A percentile compares a stretch with the other conserved stretches of the same genome.
Evolutionary conservation across 2,113 vertebrate genomes (phyloP).

Genomic region (Nematolebias whitei): DNA sequence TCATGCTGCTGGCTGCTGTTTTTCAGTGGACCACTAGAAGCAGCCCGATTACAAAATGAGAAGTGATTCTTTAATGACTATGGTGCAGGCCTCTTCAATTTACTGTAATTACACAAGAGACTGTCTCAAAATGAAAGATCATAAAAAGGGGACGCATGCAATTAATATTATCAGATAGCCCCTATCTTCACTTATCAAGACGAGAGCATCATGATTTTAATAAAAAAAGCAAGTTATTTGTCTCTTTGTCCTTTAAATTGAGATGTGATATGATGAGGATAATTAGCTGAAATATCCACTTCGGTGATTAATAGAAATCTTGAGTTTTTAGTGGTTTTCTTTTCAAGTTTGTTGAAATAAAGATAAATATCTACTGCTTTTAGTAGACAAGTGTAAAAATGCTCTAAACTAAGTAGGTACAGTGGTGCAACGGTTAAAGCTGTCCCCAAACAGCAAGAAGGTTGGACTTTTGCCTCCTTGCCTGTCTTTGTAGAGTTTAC

Average conservation of each 20-base stretch:
- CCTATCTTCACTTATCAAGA: conserved; percentile 73
- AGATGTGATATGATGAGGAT: conserved; percentile 43
- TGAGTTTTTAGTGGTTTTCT: too few relatives aligned
- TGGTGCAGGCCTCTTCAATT: conserved; percentile 76
- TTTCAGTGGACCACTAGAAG: conserved; percentile 56
- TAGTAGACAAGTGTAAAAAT: too few relatives aligned
- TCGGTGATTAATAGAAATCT: conserved; percentile 17
- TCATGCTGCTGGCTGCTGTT: conserved; percentile 19
- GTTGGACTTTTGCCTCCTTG: too few relatives aligned
- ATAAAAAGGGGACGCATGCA: conserved; percentile 66
- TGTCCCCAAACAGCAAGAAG: too few relatives aligned
- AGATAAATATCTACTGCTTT: too few relatives aligned
- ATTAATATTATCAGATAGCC: conserved; percentile 73
- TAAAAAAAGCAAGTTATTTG: conserved; percentile 42
- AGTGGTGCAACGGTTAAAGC: too few relatives aligned
- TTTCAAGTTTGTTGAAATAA: too few relatives aligned
- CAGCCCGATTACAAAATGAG: conserved; percentile 72
- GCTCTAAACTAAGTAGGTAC: too few relatives aligned
- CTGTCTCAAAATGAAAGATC: conserved; percentile 76
- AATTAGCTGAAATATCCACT: conserved; percentile 42
- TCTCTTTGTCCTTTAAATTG: conserved; percentile 40
- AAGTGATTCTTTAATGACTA: conserved; percentile 76
- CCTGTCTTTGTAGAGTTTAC: too few relatives aligned
- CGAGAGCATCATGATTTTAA: conserved; percentile 68
- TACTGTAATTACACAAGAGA: conserved; percentile 73